Conservation (phyloP, 2,888 invertebrate genomes). For the Ennomos erosarius region DNA sequence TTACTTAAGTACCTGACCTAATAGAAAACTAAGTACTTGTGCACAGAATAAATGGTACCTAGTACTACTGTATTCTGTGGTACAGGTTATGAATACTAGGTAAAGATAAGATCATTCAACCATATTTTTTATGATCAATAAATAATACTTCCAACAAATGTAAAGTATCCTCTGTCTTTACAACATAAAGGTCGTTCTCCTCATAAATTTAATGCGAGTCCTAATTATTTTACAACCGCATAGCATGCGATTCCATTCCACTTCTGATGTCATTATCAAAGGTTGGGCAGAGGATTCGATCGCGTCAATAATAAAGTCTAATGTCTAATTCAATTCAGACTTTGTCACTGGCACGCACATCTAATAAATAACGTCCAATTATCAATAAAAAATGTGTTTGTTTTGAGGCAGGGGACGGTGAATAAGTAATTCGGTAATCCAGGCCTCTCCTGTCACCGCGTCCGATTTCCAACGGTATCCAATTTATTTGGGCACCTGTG, state of each 20-base stretch:
- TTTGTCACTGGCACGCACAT: slow-evolving; percentile 24
- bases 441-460: slow-evolving; percentile 5
- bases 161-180: not conserved
- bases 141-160: too few species aligned
- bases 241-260: slow-evolving; percentile 17
- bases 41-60: too few species aligned
- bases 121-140: too few species aligned
- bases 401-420: slow-evolving; percentile 23
- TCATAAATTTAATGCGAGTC: not conserved
- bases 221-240: slow-evolving; percentile 14
- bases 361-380: slow-evolving; percentile 21
- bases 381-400: slow-evolving; percentile 6
- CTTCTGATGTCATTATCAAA: slow-evolving; percentile 20
- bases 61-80: too few species aligned
- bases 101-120: too few species aligned
- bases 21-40: too few species aligned
- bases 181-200: slow-evolving; percentile 1
- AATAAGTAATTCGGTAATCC: slow-evolving; percentile 34
- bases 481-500: slow-evolving; percentile 55
- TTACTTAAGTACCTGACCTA: too few species aligned
- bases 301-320: slow-evolving; percentile 14
- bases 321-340: slow-evolving; percentile 7
- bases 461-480: slow-evolving; percentile 44
- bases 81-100: too few species aligned
- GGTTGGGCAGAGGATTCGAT: slow-evolving; percentile 23